Base-by-base conservation (phyloP, 2,888 invertebrate genomes). In the Ichneumoninae sp. region DNA sequence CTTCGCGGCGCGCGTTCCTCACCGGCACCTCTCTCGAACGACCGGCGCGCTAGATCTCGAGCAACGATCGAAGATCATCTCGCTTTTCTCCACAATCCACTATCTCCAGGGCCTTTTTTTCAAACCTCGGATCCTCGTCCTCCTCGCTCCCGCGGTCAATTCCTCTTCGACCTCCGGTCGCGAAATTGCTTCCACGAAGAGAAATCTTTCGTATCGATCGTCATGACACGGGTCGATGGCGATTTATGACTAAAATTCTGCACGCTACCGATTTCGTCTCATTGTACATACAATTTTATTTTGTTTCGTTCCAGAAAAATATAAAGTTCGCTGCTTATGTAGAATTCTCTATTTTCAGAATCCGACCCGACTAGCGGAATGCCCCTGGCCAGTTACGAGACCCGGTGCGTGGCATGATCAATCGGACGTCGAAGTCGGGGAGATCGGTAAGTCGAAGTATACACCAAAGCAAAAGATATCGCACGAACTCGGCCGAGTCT, bases 11-110 rank as follows among this genome's bases (percentile, higher is more conserved):
- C 65, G 68, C 62, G 74, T 50, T 75, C 60, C 69, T 68, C 66
- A 76, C 75, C 62, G 40, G 75, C 81, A 75, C 75, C 80, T 78
- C 65, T 62, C 16, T 60, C 84, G 62, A 72, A 47, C 62, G 54
- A 71, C 22, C 44, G 66, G 79, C 82, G 89, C 88, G 90, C 87
- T 89, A 90, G 90, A 90, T 90, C 90, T 90, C 91, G 90, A 89
- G 90, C 90, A 90, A 87, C 88, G 89, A 89, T 89, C 89, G 87
- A 84, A 87, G 89, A 89, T 87, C 87, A 87, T 89, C 90, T 90
- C 88, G 80, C 75, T 76, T 69, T 40, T 84, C 86, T 80, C 84
- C 82, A 85, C 85, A 86, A 76, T 78, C 47, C 19, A 22, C 33
- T 77, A 52, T 36, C 65, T 74, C 68, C 44, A 5, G 44, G 3